phyloP scores from a whole-genome alignment of 1,140 invertebrate species.

The Drosophila takahashii region DNA sequence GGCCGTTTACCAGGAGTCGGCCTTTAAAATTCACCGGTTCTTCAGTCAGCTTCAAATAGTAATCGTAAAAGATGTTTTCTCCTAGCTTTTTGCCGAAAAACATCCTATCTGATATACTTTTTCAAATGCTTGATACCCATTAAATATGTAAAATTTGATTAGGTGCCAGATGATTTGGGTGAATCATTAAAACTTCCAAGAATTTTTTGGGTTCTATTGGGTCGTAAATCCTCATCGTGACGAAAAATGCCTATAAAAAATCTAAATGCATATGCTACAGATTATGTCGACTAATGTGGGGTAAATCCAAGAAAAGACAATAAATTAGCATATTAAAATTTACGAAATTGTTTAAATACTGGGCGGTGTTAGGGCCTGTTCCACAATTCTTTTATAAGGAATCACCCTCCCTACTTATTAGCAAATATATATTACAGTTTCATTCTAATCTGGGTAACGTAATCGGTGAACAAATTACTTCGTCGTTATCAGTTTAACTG shows the following conservation, averaged over 20 bases:
- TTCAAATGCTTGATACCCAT: too few relatives aligned
- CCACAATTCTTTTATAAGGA: not conserved
- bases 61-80: too few relatives aligned
- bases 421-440: not conserved
- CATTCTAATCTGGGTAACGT: conserved; percentile 92
- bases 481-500: not conserved
- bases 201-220: conserved; percentile 5
- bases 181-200: conserved; percentile 22
- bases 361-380: not conserved
- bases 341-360: not conserved
- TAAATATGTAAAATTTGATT: conserved; percentile 10
- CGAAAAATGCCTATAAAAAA: conserved; percentile 14
- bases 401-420: not conserved
- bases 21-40: too few relatives aligned
- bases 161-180: conserved; percentile 37
- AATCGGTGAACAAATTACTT: conserved; percentile 87
- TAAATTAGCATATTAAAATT: not conserved
- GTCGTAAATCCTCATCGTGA: conserved; percentile 8
- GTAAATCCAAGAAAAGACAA: not conserved
- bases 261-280: not conserved
- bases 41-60: too few relatives aligned
- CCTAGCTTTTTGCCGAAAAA: too few relatives aligned
- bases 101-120: too few relatives aligned
- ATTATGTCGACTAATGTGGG: not conserved
- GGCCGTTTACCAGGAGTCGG: too few relatives aligned